Conservation (phyloP, 2,797 vertebrate species). For the Muscicapa striata region DNA sequence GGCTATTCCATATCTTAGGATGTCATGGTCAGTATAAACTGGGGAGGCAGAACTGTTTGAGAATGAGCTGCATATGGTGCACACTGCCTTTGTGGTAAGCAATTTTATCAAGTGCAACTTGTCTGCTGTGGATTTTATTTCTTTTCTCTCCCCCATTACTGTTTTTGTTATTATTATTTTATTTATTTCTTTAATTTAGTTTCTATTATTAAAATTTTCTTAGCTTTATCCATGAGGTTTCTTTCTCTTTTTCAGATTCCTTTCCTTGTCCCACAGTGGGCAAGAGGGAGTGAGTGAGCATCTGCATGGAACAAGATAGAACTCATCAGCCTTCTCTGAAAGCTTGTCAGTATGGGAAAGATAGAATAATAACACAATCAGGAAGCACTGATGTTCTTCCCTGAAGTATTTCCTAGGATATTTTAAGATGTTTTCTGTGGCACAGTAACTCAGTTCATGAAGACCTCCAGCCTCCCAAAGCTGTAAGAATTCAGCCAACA, state of each 20-base stretch:
- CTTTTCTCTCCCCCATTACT: not conserved
- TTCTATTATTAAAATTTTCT: not conserved
- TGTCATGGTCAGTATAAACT: not conserved
- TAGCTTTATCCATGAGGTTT: not conserved
- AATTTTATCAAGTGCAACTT: rapidly evolving
- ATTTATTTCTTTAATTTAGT: not conserved
- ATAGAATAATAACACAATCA: not conserved
- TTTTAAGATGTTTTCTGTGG: not conserved
- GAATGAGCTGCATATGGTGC: not conserved
- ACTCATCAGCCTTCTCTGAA: not conserved
- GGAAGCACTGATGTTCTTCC: not conserved
- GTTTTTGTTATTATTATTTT: not conserved
- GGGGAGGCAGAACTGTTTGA: not conserved
- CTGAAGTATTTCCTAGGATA: not conserved
- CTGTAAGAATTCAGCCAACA: not conserved
- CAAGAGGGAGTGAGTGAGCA: not conserved
- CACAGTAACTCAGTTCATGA: not conserved
- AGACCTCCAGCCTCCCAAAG: not conserved
- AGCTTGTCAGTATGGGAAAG: rapidly evolving
- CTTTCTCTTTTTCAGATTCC: not conserved
- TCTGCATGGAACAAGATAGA: rapidly evolving
- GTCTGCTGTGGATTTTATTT: not conserved
- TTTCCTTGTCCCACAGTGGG: not conserved
- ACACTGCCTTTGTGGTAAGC: not conserved
- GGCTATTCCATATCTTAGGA: not conserved